A percentile compares a stretch with the other conserved stretches of the same genome.
phyloP scores from a whole-genome alignment of 2,888 invertebrate species.

The Papilio gigon region DNA sequence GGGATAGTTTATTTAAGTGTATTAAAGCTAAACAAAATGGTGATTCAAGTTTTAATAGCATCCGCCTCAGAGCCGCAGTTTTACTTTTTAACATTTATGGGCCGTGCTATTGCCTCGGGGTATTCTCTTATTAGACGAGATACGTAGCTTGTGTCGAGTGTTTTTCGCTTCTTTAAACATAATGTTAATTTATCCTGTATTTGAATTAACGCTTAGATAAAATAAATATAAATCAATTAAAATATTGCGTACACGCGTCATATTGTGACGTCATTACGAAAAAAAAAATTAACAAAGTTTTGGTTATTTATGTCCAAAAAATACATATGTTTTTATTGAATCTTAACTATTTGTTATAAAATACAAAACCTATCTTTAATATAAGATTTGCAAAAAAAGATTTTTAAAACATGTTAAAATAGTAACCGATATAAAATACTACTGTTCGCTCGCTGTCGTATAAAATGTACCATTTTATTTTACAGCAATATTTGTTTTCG shows the following conservation, averaged over 20 bases:
- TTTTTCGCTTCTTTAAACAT: neutral
- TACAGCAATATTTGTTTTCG: slow-evolving; percentile 21
- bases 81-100: slow-evolving; percentile 21
- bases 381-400: no score
- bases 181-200: no score
- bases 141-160: neutral
- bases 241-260: no score
- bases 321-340: no score
- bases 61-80: neutral
- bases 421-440: slow-evolving; percentile 2
- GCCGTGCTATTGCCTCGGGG: slow-evolving; percentile 27
- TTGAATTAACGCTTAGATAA: no score
- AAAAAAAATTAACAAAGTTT: no score
- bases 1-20: slow-evolving; percentile 17
- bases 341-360: no score
- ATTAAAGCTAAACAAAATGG: slow-evolving; percentile 14
- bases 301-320: no score
- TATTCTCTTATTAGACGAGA: slow-evolving; percentile 8
- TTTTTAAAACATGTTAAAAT: slow-evolving; percentile 4
- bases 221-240: no score
- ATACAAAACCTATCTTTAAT: no score
- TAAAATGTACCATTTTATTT: slow-evolving; percentile 36
- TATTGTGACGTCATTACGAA: no score
- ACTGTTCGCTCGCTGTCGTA: slow-evolving; percentile 3
- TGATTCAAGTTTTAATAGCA: slow-evolving; percentile 27